Evolutionary conservation across 2,113 vertebrate genomes (phyloP), one percentile per base, ranked within the genome.

Genomic region (Coreoperca whiteheadi): DNA sequence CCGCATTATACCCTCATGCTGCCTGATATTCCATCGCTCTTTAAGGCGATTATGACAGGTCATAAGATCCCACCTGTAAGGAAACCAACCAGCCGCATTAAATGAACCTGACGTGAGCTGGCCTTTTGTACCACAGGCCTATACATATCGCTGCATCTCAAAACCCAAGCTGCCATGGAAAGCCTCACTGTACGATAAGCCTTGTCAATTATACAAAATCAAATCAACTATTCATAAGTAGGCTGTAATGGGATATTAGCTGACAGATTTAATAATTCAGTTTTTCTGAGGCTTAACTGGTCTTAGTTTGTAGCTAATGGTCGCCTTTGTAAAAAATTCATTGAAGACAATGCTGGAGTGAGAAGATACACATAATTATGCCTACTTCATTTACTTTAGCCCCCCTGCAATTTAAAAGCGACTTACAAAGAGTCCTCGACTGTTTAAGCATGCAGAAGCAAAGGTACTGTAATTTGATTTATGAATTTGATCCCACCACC

Each of bases 191-290:
- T 94, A 93, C 95, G 95, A 96, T 94, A 95, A 95, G 95, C 95
- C 94, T 95, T 96, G 97, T 97, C 96, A 98, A 93, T 97, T 97
- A 97, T 95, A 96, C 96, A 97, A 97, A 97, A 96, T 98, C 96
- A 97, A 97, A 97, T 98, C 96, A 97, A 97, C 96, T 98, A 97
- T 98, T 98, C 97, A 97, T 97, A 97, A 96, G 97, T 93, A 94
- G 95, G 79, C 92, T 82, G 96, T 96, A 97, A 98, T 93, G 84
- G 96, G 96, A 97, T 97, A 96, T 95, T 90, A 94, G 88, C 95
- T 95, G 95, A 95, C 92, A 96, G 95, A 96, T 97, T 98, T 96
- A 98, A 97, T 98, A 97, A 98, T 98, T 97, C 96, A 97, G 96
- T 95, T 97, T 97, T 97, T 94, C 95, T 88, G 89, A 93, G 94